Percentiles rank a stretch among this genome's conserved stretches.
phyloP scores from a whole-genome alignment of 2,888 invertebrate species.

The Rhodophaea formosa region DNA sequence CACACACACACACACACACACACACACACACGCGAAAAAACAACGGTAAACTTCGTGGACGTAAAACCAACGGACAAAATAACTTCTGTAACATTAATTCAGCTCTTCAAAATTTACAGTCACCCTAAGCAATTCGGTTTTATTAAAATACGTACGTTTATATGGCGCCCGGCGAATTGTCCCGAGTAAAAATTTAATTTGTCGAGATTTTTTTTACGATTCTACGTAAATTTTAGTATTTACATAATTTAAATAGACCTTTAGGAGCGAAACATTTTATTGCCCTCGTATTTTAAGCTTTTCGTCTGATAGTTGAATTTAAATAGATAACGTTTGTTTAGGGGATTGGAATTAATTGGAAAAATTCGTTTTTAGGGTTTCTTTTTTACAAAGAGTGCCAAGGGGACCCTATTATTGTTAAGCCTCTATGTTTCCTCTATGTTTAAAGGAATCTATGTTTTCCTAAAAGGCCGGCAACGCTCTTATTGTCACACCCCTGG shows the following conservation, averaged over 20 bases:
- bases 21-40: no score
- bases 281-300: constrained; percentile 37
- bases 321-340: constrained; percentile 2
- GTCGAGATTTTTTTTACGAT: constrained; percentile 57
- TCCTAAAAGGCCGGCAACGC: no score
- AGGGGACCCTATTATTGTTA: no score
- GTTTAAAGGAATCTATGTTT: no score
- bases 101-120: constrained; percentile 70
- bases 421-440: no score
- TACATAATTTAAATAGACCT: constrained; percentile 35
- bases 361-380: background rate
- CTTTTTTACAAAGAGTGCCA: no score
- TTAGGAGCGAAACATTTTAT: constrained; percentile 40
- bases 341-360: background rate
- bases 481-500: no score
- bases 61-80: constrained; percentile 61
- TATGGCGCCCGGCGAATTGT: constrained; percentile 54
- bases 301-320: constrained; percentile 10
- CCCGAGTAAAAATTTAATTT: constrained; percentile 62
- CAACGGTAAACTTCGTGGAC: no score
- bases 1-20: no score
- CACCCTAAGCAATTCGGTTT: constrained; percentile 66
- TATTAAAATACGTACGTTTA: constrained; percentile 71
- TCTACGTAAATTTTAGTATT: constrained; percentile 47
- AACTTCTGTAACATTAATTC: constrained; percentile 63